Conservation (phyloP, 2,113 vertebrate genomes). For the Channa maculata region DNA sequence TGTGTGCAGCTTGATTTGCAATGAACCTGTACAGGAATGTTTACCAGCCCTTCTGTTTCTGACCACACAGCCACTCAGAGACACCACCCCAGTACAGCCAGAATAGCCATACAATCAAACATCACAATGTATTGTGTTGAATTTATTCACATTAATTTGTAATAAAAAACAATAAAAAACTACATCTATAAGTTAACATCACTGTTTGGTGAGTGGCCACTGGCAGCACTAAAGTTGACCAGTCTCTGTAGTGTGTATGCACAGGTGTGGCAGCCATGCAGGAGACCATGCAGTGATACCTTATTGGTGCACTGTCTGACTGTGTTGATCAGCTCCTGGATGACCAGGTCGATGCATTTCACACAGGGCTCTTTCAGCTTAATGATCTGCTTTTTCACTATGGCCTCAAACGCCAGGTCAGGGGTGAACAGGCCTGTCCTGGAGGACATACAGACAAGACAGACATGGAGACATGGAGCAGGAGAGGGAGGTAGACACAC, state of each 20-base stretch:
- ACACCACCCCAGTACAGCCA: conserved; percentile 45
- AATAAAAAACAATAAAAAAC: background rate
- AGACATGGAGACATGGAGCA: conserved; percentile 59
- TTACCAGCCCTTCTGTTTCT: conserved; percentile 21
- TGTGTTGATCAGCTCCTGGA: conserved; percentile 97
- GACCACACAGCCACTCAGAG: conserved; percentile 43
- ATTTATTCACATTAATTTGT: conserved; percentile 1
- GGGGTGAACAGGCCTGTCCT: conserved; percentile 99
- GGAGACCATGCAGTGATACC: conserved; percentile 84
- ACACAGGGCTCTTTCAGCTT: conserved; percentile 99
- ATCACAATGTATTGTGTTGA: background rate
- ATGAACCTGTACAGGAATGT: conserved; percentile 37
- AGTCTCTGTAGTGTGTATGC: conserved; percentile 44
- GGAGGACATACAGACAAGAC: conserved; percentile 72
- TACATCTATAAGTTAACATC: background rate
- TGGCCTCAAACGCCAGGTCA: conserved; percentile 98
- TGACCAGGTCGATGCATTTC: conserved; percentile 98
- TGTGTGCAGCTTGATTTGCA: conserved; percentile 63
- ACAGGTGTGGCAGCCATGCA: conserved; percentile 36
- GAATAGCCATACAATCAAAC: background rate
- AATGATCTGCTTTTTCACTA: conserved; percentile 99
- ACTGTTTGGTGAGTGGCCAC: background rate
- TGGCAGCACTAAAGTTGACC: conserved; percentile 29
- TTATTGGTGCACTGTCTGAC: conserved; percentile 96
- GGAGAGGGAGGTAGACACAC: conserved; percentile 16